Conservation (phyloP, 2,797 vertebrate species). For the Danio choprae region DNA sequence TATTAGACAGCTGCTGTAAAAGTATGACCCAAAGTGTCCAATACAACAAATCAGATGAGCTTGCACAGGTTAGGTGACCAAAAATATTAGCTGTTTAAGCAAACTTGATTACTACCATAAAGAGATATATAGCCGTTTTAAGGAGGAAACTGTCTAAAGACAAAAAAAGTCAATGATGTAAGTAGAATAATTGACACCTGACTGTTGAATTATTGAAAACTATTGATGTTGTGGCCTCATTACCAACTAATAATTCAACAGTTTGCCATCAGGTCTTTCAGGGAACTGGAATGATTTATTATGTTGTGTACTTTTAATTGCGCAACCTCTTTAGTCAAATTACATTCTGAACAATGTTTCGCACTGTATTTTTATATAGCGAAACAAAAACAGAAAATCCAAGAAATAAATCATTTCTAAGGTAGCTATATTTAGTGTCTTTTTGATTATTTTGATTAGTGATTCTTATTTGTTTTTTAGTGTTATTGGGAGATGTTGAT, state of each 20-base stretch:
- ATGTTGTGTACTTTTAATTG: neutral
- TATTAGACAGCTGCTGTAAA: neutral
- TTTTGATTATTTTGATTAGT: neutral
- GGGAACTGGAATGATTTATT: neutral
- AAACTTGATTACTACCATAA: neutral
- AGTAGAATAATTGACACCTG: neutral
- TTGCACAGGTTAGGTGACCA: neutral
- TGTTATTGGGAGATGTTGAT: conserved; percentile 73
- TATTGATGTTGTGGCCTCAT: neutral
- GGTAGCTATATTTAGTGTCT: neutral
- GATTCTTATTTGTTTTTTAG: conserved; percentile 55
- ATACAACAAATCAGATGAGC: neutral
- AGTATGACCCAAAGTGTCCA: neutral
- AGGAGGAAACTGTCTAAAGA: neutral
- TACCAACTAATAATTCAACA: neutral
- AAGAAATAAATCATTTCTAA: neutral
- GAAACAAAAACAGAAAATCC: neutral
- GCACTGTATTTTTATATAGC: neutral
- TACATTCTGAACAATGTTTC: neutral
- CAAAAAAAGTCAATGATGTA: neutral
- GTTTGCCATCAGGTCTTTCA: neutral
- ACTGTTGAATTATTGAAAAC: neutral
- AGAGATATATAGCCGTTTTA: neutral
- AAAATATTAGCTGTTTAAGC: neutral
- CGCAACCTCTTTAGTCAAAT: neutral